Evolutionary conservation across 1,140 invertebrate species (phyloP), one percentile per base, ranked within the genome.

Genomic region (Tetramorium parvispinum): DNA sequence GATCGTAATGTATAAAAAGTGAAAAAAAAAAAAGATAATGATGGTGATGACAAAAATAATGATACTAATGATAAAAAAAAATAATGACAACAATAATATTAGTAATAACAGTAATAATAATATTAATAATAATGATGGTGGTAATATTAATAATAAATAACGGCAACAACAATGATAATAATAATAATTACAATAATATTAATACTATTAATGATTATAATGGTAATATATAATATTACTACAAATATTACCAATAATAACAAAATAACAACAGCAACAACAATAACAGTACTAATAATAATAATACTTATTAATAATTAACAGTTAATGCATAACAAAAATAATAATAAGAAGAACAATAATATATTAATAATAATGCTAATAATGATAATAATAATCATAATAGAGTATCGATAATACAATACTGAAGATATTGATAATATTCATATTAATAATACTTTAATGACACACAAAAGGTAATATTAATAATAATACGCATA

Each of bases 1-100:
- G 85, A 89, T 78, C 77, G 88, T 88, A 89, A 76, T 88, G 70
- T 85, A 81, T 89, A 89, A 85, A 81, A 86, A 37, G 24, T 18
- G 10, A 83, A 75, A 79, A 65, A 65, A 59, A 55, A 63, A 65
- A 75, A 43, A 40, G 51, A 61, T 82, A 81, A 70, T 81, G 70
- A 68, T 59, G 68, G 76, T 40, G 32, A 88, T 68, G 59, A 75
- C 49, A 63, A 86, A 18, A 21, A 70, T 76, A 55, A 79, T 65
- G 18, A 55, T 51, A 27, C 70, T 82, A 37, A 77, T 70, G 11
- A 40, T 81, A 55, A 65, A 49, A 79, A 71, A 73, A 66, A 40
- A 79, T 81, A 49, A 46, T 46, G 24, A 68, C 63, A 53, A 77
- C 57, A 70, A 88, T 76, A 63, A 61, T 82, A 77, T 70, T 76